phyloP scores from a whole-genome alignment of 2,797 vertebrate genomes.

The Cercopithecus petaurista region DNA sequence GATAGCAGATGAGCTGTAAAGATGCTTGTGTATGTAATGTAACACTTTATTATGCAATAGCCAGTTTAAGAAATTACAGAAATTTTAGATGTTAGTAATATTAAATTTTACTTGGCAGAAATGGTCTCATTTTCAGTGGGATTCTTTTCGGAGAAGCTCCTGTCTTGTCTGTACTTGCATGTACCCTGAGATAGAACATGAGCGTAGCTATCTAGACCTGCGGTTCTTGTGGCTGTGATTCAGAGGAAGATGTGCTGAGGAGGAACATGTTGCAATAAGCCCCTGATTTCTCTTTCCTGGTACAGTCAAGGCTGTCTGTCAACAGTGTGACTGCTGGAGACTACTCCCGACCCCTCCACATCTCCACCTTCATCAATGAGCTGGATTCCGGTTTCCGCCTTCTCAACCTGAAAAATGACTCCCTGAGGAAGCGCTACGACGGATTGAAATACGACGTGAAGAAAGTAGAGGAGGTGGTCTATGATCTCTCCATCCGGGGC shows the following conservation, averaged over 20 bases:
- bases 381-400: slow-evolving; percentile 98
- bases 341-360: slow-evolving; percentile 95
- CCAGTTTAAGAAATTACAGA: not conserved
- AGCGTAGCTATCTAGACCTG: not conserved
- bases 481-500: slow-evolving; percentile 97
- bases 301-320: slow-evolving; percentile 94
- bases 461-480: slow-evolving; percentile 99
- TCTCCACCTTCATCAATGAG: slow-evolving; percentile 98
- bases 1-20: not conserved
- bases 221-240: not conserved
- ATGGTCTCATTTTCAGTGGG: not conserved
- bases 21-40: not conserved
- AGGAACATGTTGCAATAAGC: not conserved
- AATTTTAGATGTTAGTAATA: not conserved
- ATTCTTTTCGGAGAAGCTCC: not conserved
- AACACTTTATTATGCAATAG: not conserved
- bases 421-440: slow-evolving; percentile 96
- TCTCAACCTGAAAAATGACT: slow-evolving; percentile 98
- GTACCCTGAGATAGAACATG: not conserved
- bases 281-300: not conserved
- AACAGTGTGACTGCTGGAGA: slow-evolving; percentile 98
- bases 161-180: not conserved
- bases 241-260: not conserved
- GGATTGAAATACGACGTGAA: slow-evolving; percentile 99
- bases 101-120: not conserved